Conservation (phyloP, 2,888 invertebrate species). For the Scaptodrosophila latifasciaeformis region DNA sequence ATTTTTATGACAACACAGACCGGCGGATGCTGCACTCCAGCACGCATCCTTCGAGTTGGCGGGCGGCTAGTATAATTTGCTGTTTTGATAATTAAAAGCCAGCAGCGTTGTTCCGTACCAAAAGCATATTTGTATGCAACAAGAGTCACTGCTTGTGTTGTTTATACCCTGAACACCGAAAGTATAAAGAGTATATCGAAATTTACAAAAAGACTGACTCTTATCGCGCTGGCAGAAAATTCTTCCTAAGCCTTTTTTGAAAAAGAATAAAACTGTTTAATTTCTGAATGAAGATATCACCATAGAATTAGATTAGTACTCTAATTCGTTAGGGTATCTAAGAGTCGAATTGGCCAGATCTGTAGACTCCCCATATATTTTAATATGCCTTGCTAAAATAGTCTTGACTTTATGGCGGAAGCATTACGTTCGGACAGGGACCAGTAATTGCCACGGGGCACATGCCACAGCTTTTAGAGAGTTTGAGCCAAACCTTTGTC, state of each 20-base stretch:
- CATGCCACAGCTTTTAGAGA: constrained; percentile 4
- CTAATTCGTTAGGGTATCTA: too few species aligned
- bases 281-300: too few species aligned
- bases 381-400: constrained; percentile 26
- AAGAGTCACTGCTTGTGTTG: not conserved
- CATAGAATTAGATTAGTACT: too few species aligned
- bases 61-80: constrained; percentile 5
- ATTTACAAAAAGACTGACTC: too few species aligned
- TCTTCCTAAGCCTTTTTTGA: too few species aligned
- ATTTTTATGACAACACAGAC: constrained; percentile 32
- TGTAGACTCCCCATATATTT: too few species aligned
- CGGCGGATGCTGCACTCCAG: constrained; percentile 36
- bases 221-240: too few species aligned
- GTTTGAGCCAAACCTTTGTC: constrained; percentile 5
- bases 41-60: constrained; percentile 8
- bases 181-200: too few species aligned
- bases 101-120: constrained; percentile 23
- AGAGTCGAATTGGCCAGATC: too few species aligned
- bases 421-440: not conserved
- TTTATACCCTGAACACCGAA: too few species aligned
- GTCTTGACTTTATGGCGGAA: constrained; percentile 22
- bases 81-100: constrained; percentile 29
- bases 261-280: too few species aligned
- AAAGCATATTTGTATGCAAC: constrained; percentile 22
- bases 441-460: not conserved